Base-by-base conservation (phyloP, 2,888 invertebrate genomes). In the Sepiola atlantica region DNA sequence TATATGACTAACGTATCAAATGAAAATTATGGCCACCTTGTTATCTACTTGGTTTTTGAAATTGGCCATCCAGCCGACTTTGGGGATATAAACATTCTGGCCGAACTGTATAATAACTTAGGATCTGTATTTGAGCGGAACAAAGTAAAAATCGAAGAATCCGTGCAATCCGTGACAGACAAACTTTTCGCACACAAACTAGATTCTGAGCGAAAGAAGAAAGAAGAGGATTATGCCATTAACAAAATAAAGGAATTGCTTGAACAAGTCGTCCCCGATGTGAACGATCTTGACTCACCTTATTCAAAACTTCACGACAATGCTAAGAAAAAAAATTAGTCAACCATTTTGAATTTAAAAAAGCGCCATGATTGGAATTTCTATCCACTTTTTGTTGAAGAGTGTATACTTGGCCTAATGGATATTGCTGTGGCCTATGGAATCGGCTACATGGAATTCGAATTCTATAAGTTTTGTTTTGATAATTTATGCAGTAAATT, bases 11-110 rank as follows among this genome's bases (percentile, higher is more conserved):
- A 91, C 35, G 28, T 54, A 28, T 91, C 35, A 35, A 91, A 35
- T 45, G 24, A 54, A 45, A 35, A 91, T 24, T 45, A 35, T 35
- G 35, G 16, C 35, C 35, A 54, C 28, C 1, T 91, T 91, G 91
- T 91, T 35, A 91, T 91, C 10, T 91, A 91, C 35, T 45, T 91
- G 54, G 35, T 91, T 28, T 91, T 91, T 45, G 91, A 91, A 28
- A 91, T 35, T 18, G 35, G 24, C 54, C 28, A 45, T 45, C 35
- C 35, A 45, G 54, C 21, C 24, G 3, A 91, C 28, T 28, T 35
- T 21, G 54, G 35, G 28, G 20, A 35, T 35, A 45, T 91, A 45
- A 35, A 91, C 28, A 54, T 91, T 91, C 45, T 91, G 16, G 91
- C 35, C 24, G 24, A 91, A 45, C 91, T 91, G 28, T 35, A 91